A percentile compares a stretch with the other conserved stretches of the same genome.
Evolutionary conservation across 2,888 invertebrate genomes (phyloP).

Genomic region (Adelognathus sp.): DNA sequence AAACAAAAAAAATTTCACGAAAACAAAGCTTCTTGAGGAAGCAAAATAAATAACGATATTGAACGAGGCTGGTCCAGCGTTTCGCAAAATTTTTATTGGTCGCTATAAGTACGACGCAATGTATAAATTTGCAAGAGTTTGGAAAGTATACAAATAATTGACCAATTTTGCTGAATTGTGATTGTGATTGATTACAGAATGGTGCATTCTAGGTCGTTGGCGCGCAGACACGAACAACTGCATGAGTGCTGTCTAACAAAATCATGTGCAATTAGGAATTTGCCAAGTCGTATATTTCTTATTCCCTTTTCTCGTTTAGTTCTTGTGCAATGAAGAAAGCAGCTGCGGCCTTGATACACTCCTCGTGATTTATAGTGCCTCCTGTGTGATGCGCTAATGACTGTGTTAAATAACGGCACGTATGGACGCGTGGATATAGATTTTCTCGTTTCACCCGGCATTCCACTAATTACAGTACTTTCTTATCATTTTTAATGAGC

Average conservation of each 20-base stretch:
- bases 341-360: slow-evolving; percentile 4
- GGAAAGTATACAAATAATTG: too few species aligned
- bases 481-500: too few species aligned
- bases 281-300: slow-evolving; percentile 2
- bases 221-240: background rate
- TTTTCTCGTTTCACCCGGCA: slow-evolving; percentile 21
- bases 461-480: too few species aligned
- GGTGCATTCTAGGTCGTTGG: background rate
- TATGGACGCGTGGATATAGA: background rate
- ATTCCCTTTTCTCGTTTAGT: background rate
- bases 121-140: too few species aligned
- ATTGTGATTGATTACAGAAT: too few species aligned
- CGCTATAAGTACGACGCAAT: too few species aligned
- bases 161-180: too few species aligned
- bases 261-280: slow-evolving; percentile 10
- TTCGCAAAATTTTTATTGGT: too few species aligned
- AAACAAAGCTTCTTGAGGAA: too few species aligned
- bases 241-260: background rate
- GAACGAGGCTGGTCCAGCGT: too few species aligned
- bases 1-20: too few species aligned
- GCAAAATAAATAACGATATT: too few species aligned
- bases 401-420: slow-evolving; percentile 44
- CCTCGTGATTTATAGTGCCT: slow-evolving; percentile 11
- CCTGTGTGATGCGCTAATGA: slow-evolving; percentile 21
- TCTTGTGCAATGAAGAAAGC: slow-evolving; percentile 8